Base-by-base conservation (phyloP, 2,113 vertebrate genomes). In the Lanius ludovicianus region DNA sequence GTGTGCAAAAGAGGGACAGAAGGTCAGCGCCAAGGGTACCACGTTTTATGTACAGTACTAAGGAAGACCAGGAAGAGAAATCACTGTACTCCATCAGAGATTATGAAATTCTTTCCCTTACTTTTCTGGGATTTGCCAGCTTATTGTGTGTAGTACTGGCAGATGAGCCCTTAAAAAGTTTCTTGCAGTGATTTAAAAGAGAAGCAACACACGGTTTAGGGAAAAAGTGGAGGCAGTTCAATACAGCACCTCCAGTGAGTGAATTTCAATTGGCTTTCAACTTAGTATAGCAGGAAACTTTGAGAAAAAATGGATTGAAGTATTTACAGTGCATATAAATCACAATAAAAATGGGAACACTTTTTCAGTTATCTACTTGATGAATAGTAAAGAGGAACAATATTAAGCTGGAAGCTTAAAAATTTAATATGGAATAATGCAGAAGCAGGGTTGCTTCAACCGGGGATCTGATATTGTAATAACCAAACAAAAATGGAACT, bases 331-430 rank as follows among this genome's bases (percentile, higher is more conserved):
- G 70, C 49, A 89, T 68, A 84, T 46, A 93, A 64, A 92, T 78
- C 57, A 90, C 67, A 88, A 87, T 60, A 73, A 78, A 88, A 84
- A 84, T 1, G 24, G n/a, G 63, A 88, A 81, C 9, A 33, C 25
- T 74, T 90, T 62, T 83, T 82, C 75, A 92, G 59, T 88, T 90
- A 90, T 92, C 79, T 84, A 64, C 71, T 64, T 84, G 92, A 95
- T 91, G 76, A 87, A 96, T 79, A 93, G 67, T 63, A 81, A 64
- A 33, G 46, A 86, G 76, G 37, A 94, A 92, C 64, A 93, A 76
- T 82, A 93, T 78, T 89, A 93, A 93, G 79, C 46, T 90, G n/a
- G 73, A 82, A 84, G 79, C 73, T 94, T 90, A 96, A 94, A 89
- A 73, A 78, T 93, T 92, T 92, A 77, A 92, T 93, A 90, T 73